A percentile compares a stretch with the other conserved stretches of the same genome.
Conservation (phyloP, 2,797 vertebrate genomes). For the Megaceryle alcyon region DNA sequence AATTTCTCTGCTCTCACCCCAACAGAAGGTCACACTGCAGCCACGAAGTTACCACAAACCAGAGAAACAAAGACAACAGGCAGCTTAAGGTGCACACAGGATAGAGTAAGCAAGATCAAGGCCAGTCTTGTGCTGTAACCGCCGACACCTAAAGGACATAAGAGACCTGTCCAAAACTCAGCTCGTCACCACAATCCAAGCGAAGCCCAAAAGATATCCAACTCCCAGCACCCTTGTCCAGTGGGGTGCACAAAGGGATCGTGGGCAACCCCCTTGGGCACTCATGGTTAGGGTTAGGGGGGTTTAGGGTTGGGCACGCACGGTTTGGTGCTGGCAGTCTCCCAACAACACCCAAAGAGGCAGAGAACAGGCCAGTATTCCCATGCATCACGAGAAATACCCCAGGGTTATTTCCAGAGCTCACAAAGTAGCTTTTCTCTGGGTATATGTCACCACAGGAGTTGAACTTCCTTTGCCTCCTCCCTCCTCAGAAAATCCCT, state of each 20-base stretch:
- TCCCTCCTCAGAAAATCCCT: background rate
- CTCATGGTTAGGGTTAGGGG: too few species aligned
- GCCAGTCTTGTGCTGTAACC: background rate
- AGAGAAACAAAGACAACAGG: background rate
- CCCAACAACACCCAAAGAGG: background rate
- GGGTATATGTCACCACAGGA: background rate
- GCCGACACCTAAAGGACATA: background rate
- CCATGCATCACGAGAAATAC: background rate
- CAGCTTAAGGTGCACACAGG: background rate
- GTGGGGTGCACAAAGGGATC: background rate
- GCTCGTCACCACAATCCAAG: background rate
- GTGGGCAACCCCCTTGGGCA: background rate
- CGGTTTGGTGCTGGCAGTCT: background rate
- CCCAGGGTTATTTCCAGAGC: background rate
- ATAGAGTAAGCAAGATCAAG: background rate
- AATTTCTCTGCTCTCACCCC: background rate
- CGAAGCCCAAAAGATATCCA: background rate
- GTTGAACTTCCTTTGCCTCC: background rate
- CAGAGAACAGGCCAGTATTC: background rate
- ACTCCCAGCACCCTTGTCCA: background rate
- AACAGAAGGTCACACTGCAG: background rate
- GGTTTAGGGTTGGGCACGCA: accelerated
- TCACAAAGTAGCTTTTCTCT: background rate
- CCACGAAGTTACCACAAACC: background rate
- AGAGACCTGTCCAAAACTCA: background rate